phyloP scores from a whole-genome alignment of 2,888 invertebrate genomes.

The Hydrotaea cyrtoneurina region DNA sequence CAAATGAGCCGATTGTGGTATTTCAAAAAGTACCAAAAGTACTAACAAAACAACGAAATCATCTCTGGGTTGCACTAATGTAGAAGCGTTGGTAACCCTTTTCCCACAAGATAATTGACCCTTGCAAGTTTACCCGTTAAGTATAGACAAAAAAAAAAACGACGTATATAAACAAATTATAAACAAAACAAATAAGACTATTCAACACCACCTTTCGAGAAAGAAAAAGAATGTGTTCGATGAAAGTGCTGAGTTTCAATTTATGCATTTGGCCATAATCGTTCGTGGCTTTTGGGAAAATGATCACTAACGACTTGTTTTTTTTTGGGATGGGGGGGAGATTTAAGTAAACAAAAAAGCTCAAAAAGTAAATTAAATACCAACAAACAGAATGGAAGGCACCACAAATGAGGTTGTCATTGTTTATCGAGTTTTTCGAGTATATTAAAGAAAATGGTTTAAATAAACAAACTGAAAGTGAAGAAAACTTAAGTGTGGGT shows the following conservation, averaged over 20 bases:
- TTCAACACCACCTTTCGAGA: neutral
- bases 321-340: neutral
- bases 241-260: slow-evolving; percentile 24
- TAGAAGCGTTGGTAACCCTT: too few relatives aligned
- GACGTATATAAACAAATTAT: slow-evolving; percentile 48
- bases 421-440: neutral
- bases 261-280: neutral
- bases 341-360: slow-evolving; percentile 35
- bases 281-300: neutral
- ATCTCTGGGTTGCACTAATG: too few relatives aligned
- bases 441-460: slow-evolving; percentile 48
- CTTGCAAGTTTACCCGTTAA: slow-evolving; percentile 9
- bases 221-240: neutral
- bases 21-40: too few relatives aligned
- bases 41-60: too few relatives aligned
- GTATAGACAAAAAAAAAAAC: slow-evolving; percentile 20
- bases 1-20: too few relatives aligned
- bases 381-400: neutral
- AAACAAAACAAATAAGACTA: slow-evolving; percentile 20
- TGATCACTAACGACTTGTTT: neutral
- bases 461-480: slow-evolving; percentile 43
- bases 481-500: slow-evolving; percentile 17
- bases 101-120: slow-evolving; percentile 31
- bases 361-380: too few relatives aligned
- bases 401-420: slow-evolving; percentile 28